These are phyloP conservation scores for Drosophila kepulauana DNA, from an alignment of 1,140 invertebrate species.

Conservation along the genomic window DNA sequence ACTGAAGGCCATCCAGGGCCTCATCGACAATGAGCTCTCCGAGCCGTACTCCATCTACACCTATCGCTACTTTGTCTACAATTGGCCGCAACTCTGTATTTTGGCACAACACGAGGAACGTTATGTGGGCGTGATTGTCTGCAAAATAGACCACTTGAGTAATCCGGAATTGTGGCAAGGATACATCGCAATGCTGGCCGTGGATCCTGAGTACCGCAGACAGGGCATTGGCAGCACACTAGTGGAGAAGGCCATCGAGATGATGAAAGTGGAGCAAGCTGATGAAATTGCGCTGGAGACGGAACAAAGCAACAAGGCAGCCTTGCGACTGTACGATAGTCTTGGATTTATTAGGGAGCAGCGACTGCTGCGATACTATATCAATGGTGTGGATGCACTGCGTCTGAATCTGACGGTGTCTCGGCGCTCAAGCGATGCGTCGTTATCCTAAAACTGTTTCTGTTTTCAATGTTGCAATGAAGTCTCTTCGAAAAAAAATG, in stretches of 20 bases:
- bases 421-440: constrained; percentile 85
- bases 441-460: background rate
- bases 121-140: constrained; percentile 98
- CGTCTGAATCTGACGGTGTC: constrained; percentile 97
- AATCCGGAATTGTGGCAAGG: constrained; percentile 90
- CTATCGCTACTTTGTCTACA: constrained; percentile 99
- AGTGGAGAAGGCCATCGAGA: constrained; percentile 90
- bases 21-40: constrained; percentile 98
- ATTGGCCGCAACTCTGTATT: constrained; percentile 99
- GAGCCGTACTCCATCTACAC: constrained; percentile 99
- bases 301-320: constrained; percentile 98
- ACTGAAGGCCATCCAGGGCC: constrained; percentile 91
- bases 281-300: constrained; percentile 99
- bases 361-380: constrained; percentile 98
- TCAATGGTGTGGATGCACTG: constrained; percentile 99
- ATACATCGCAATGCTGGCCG: constrained; percentile 99
- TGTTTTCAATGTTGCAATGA: constrained; percentile 10
- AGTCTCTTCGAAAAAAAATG: background rate
- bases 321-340: constrained; percentile 97
- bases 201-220: constrained; percentile 97
- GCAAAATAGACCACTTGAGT: constrained; percentile 93
- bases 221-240: constrained; percentile 93
- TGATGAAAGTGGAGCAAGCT: constrained; percentile 96
- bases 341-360: constrained; percentile 99
- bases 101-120: constrained; percentile 93